phyloP scores from a whole-genome alignment of 2,113 vertebrate genomes.

The Accipiter cooperii region DNA sequence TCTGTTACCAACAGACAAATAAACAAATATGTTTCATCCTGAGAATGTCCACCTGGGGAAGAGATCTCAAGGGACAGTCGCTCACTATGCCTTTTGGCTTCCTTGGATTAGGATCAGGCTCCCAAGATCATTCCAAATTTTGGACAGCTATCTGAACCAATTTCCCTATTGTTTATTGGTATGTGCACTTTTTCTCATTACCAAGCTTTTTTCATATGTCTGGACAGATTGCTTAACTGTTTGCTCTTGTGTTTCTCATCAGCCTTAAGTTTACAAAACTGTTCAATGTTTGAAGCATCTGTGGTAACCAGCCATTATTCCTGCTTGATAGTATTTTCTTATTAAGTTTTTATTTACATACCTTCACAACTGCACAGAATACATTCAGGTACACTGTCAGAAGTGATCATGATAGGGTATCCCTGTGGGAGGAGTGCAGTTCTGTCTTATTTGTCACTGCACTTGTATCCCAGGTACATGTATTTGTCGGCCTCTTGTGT shows the following conservation, averaged over 20 bases:
- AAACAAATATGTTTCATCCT: not conserved
- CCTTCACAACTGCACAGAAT: not conserved
- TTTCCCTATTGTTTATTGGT: not conserved
- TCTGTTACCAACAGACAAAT: slow-evolving; percentile 24
- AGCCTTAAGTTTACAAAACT: not conserved
- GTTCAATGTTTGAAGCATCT: not conserved
- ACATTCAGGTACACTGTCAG: not conserved
- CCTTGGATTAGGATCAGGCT: not conserved
- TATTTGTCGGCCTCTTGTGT: not conserved
- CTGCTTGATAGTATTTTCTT: not conserved
- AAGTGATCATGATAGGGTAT: not conserved
- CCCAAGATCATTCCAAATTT: not conserved
- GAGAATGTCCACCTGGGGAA: not conserved
- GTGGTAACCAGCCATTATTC: not conserved
- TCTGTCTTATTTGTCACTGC: not conserved
- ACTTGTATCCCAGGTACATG: not conserved
- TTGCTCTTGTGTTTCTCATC: not conserved
- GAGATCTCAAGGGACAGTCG: not conserved
- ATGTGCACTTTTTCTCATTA: not conserved
- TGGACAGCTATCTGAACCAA: not conserved
- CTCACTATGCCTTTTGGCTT: not conserved
- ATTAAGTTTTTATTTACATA: not conserved
- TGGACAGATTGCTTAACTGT: not conserved
- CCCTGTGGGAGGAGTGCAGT: not conserved
- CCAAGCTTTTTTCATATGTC: not conserved